Evolutionary conservation across 2,888 invertebrate genomes (phyloP), one percentile per base, ranked within the genome.

Genomic region (Augochlorella aurata): DNA sequence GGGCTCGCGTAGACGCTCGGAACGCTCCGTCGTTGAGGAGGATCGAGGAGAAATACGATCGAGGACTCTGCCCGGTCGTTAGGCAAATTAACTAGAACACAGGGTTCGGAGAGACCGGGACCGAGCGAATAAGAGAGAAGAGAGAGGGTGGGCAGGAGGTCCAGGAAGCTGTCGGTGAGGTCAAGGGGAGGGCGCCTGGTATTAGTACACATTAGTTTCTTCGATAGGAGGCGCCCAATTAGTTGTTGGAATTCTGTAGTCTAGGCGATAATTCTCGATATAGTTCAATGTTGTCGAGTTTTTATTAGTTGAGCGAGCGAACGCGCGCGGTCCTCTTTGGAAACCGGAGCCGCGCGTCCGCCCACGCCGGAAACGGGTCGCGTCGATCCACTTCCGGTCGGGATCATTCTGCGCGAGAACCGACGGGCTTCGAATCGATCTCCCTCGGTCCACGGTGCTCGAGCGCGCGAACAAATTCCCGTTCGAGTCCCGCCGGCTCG

Each of bases 191-290:
- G 92, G 92, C 92, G 92, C 92, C 92, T 92, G 92, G 91, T 91
- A 91, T 93, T 92, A 92, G 92, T 92, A 93, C 92, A 93, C 92
- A 92, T 89, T 92, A 91, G 90, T 91, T 92, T 90, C 82, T 89
- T 87, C 88, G 87, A 90, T 90, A 91, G 89, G 89, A 88, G 91
- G 91, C 91, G 92, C 92, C 91, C 90, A 88, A 90, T 90, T 91
- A 92, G 91, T 92, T 92, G 92, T 92, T 92, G 92, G 90, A 92
- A 92, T 92, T 92, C 91, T 91, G 90, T 92, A 92, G 91, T 89
- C 85, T 92, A 91, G 89, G 87, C 87, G 89, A 91, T 91, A 91
- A 89, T 90, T 91, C 89, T 90, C 89, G 90, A 89, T 89, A 90
- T 91, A 92, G 92, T 91, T 92, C 89, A 92, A 90, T 92, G 92